Evolutionary conservation across 2,797 vertebrate genomes (phyloP).

Genomic region (Botia almorhae): DNA sequence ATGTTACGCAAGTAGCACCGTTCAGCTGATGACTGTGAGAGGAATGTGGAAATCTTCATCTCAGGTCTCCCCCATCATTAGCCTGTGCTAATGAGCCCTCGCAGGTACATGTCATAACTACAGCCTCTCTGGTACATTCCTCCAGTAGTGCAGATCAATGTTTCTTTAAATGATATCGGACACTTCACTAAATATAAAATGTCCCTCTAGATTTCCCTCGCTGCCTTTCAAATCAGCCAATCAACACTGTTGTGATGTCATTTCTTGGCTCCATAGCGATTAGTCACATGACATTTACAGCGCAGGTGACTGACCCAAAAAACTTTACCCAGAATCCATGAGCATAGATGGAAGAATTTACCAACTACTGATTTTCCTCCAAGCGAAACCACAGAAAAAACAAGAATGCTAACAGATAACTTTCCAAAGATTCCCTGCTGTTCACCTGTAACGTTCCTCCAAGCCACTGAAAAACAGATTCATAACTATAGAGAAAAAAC

Average conservation of each 20-base stretch:
- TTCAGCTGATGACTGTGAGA: neutral
- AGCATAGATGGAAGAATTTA: neutral
- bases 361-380: neutral
- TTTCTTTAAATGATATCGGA: too few species aligned
- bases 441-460: neutral
- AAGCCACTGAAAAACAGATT: slow-evolving; percentile 9
- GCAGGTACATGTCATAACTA: too few species aligned
- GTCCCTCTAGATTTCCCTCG: too few species aligned
- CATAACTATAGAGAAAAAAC: neutral
- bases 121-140: too few species aligned
- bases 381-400: neutral
- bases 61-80: slow-evolving; percentile 6
- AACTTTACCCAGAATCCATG: too few species aligned
- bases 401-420: too few species aligned
- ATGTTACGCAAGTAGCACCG: neutral
- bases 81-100: too few species aligned
- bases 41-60: slow-evolving; percentile 32
- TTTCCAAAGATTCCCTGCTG: neutral
- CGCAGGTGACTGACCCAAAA: neutral
- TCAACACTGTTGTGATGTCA: neutral
- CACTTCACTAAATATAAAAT: too few species aligned
- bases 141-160: too few species aligned
- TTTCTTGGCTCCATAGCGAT: neutral
- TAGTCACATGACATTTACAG: neutral
- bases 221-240: neutral